These are phyloP conservation scores for Calliphora vomitoria DNA, from an alignment of 2,888 invertebrate species.

Conservation along the genomic window DNA sequence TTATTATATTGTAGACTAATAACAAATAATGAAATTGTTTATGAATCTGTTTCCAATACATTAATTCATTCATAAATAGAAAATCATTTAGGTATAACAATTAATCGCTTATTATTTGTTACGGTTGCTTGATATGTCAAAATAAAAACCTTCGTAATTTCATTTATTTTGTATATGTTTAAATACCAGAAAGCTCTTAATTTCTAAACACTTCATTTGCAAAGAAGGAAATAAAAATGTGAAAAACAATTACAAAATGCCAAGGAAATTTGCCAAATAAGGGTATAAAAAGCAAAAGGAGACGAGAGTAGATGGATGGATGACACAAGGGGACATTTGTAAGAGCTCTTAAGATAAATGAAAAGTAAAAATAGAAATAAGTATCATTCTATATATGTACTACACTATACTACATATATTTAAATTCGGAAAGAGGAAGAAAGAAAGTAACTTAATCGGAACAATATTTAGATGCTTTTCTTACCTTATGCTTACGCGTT, in stretches of 20 bases:
- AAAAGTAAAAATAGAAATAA: neutral
- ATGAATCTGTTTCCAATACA: too few species aligned
- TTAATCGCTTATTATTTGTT: too few species aligned
- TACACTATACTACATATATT: neutral
- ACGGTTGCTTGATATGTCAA: neutral
- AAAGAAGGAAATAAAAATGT: neutral
- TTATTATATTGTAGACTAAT: too few species aligned
- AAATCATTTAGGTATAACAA: too few species aligned
- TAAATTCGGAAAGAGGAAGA: too few species aligned
- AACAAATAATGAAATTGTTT: too few species aligned
- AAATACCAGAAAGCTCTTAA: conserved; percentile 20
- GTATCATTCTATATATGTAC: neutral
- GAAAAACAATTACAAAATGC: conserved; percentile 42
- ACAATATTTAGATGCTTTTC: conserved; percentile 50
- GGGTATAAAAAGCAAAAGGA: neutral
- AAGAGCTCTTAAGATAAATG: conserved; percentile 15
- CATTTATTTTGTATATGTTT: neutral
- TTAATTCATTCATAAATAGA: too few species aligned
- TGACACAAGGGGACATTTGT: neutral
- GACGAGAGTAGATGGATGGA: neutral
- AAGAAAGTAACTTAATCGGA: too few species aligned
- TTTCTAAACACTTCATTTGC: neutral
- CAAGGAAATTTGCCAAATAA: conserved; percentile 37
- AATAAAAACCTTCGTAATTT: neutral
- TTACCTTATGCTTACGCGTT: conserved; percentile 84